Base-by-base conservation (phyloP, 2,888 invertebrate genomes). In the Junonia oenone region DNA sequence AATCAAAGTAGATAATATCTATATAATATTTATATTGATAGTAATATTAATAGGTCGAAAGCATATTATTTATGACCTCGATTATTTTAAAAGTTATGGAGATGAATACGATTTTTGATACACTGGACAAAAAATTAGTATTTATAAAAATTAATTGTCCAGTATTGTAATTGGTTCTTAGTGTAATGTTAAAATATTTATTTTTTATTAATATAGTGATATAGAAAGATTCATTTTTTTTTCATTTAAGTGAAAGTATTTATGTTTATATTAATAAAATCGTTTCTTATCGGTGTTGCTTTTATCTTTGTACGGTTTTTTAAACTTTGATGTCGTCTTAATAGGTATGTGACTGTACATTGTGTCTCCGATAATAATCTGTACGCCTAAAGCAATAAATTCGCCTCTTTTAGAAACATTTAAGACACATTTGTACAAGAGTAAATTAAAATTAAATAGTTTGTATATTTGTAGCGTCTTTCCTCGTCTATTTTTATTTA, bases 91-190 rank as follows among this genome's bases (percentile, higher is more conserved):
- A 65, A 63, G 63, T 65, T 67, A 68, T 68, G 56, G 67, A 69
- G 66, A 65, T 56, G 51, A n/a, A 66, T 64, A 79, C 75, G 74
- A 75, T 71, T 82, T 84, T 83, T 83, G 81, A 83, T 84, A 84
- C 82, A 63, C 75, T 73, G 72, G 72, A 73, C 71, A 69, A 64
- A 66, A 62, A 64, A 60, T 68, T 51, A 50, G 50, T 62, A 70
- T 76, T 75, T 63, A 60, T 66, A 64, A 66, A 63, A 67, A 68
- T 66, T 65, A 64, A 59, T 68, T 69, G 76, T 80, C 75, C 72
- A 72, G 65, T 74, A 71, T 66, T 61, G 62, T 63, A 63, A 59
- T 57, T 61, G 50, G 53, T 63, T 67, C 45, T 49, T 62, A 62
- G 59, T 38, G 53, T 64, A 66, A 59, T 46, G 50, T 56, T 55